These are phyloP conservation scores for Lagria hirta DNA, from an alignment of 2,888 invertebrate genomes.

Conservation along the genomic window DNA sequence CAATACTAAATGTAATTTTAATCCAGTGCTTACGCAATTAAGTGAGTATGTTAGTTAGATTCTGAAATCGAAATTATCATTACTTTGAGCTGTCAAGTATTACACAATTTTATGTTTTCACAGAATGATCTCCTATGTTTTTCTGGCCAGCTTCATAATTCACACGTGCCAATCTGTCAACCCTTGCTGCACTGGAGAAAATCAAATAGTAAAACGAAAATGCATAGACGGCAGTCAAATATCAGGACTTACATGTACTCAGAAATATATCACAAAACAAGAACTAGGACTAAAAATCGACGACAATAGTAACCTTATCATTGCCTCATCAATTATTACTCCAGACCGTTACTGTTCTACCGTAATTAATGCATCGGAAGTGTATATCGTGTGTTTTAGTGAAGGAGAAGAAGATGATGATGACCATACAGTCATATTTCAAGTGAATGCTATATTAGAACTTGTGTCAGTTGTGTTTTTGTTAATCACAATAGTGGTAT, in stretches of 20 bases:
- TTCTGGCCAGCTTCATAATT: constrained; percentile 1
- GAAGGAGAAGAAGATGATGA: constrained; percentile 6
- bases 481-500: constrained; percentile 61
- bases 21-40: too few species aligned
- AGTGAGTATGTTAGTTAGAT: too few species aligned
- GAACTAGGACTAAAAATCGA: constrained; percentile 2
- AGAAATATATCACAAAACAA: constrained; percentile 8
- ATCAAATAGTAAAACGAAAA: neutral
- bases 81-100: too few species aligned
- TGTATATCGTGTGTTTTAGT: constrained; percentile 21
- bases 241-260: constrained; percentile 1
- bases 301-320: constrained; percentile 3
- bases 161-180: neutral
- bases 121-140: constrained; percentile 1
- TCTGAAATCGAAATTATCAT: too few species aligned
- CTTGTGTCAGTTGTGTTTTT: constrained; percentile 58
- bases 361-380: constrained; percentile 21
- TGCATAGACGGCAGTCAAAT: constrained; percentile 5
- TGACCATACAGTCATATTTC: constrained; percentile 15
- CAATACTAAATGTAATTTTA: too few species aligned
- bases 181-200: constrained; percentile 11
- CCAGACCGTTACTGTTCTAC: constrained; percentile 12
- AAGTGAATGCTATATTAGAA: constrained; percentile 24
- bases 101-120: too few species aligned
- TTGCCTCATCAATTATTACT: constrained; percentile 2